Percentiles rank a stretch among this genome's conserved stretches.
Evolutionary conservation across 35 echinoderm and acorn worm genomes (phyloP).

Genomic region (Anneissia japonica): DNA sequence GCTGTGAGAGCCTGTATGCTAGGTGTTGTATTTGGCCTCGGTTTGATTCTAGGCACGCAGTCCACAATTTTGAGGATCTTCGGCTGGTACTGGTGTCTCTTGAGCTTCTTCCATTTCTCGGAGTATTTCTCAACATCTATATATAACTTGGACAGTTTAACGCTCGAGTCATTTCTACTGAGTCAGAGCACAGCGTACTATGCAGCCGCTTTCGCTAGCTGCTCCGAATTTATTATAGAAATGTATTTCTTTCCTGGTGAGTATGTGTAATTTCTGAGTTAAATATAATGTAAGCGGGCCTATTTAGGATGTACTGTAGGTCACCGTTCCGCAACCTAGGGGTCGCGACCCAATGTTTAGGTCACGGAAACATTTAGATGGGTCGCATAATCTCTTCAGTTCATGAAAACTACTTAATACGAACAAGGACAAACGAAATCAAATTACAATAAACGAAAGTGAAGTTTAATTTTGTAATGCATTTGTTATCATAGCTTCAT

Average conservation of each 20-base stretch:
- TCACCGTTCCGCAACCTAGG: neutral
- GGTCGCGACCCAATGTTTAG: neutral
- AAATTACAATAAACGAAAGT: too few species aligned
- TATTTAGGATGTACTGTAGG: neutral
- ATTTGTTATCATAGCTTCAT: too few species aligned
- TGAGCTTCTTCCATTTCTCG: constrained; percentile 98
- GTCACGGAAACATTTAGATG: too few species aligned
- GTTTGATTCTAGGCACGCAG: constrained; percentile 48
- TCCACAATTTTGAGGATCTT: constrained; percentile 42
- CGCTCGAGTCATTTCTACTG: constrained; percentile 84
- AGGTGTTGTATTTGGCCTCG: constrained; percentile 72
- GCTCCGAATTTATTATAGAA: constrained; percentile 79
- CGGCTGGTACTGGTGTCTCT: constrained; percentile 89
- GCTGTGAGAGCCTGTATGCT: constrained; percentile 65
- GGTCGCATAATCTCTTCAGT: too few species aligned
- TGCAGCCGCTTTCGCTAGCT: constrained; percentile 76
- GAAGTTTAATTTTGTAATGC: too few species aligned
- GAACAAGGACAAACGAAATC: too few species aligned
- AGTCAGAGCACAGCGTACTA: constrained; percentile 93
- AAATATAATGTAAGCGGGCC: neutral
- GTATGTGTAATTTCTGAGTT: neutral
- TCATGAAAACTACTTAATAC: too few species aligned
- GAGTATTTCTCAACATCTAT: constrained; percentile 92
- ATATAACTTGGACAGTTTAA: constrained; percentile 87
- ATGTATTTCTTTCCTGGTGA: constrained; percentile 86